These are phyloP conservation scores for Arremon brunneinucha DNA, from an alignment of 2,797 vertebrate species.

Conservation along the genomic window DNA sequence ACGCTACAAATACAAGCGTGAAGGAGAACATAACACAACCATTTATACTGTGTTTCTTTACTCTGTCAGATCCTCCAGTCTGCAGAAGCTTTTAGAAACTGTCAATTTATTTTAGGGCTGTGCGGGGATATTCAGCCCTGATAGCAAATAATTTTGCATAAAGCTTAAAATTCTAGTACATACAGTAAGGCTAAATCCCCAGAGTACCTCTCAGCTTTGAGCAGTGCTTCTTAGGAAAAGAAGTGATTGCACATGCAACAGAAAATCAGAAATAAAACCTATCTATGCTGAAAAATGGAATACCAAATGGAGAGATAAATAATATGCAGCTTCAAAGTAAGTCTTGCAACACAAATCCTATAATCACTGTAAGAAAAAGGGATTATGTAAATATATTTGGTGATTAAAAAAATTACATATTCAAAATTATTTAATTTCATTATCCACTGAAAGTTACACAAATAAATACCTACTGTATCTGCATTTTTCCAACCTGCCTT, in stretches of 20 bases:
- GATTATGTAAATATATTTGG: conserved; percentile 54
- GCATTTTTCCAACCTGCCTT: neutral
- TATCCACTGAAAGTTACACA: conserved; percentile 21
- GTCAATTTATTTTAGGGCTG: conserved; percentile 21
- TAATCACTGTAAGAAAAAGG: conserved; percentile 43
- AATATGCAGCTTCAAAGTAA: conserved; percentile 53
- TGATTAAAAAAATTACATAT: conserved; percentile 53
- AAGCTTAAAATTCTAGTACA: conserved; percentile 28
- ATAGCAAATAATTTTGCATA: conserved; percentile 60
- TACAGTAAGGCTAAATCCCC: conserved; percentile 7
- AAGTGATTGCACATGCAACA: conserved; percentile 12
- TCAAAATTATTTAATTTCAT: conserved; percentile 57
- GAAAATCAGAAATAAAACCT: conserved; percentile 34
- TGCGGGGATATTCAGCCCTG: neutral
- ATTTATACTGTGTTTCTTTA: conserved; percentile 16
- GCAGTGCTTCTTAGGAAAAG: conserved; percentile 15
- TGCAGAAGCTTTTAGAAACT: neutral
- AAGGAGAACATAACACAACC: neutral
- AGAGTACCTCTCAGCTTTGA: conserved; percentile 24
- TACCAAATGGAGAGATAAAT: conserved; percentile 54
- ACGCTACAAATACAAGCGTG: neutral
- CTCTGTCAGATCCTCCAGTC: conserved; percentile 3
- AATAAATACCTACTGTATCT: neutral
- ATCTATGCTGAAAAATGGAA: conserved; percentile 16
- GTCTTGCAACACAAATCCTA: conserved; percentile 46